Conservation (phyloP, 2,113 vertebrate genomes). For the Chinchilla lanigera region DNA sequence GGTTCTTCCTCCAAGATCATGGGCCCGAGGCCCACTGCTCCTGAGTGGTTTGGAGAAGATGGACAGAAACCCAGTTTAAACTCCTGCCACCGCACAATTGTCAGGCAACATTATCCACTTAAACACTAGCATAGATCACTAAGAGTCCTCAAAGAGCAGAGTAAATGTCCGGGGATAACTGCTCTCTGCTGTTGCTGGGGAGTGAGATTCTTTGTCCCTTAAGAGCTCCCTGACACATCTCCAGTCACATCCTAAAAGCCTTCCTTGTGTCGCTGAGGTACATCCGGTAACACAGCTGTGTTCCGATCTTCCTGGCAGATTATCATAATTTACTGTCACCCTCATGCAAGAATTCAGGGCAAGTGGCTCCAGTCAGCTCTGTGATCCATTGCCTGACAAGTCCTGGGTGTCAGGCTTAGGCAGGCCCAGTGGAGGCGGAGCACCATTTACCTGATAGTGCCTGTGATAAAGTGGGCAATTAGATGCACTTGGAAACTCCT, state of each 20-base stretch:
- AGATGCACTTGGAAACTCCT: constrained; percentile 77
- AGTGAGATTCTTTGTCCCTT: constrained; percentile 73
- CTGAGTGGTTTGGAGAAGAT: not conserved
- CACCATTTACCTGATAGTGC: constrained; percentile 73
- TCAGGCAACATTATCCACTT: constrained; percentile 4
- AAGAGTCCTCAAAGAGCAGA: constrained; percentile 46
- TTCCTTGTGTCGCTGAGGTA: constrained; percentile 62
- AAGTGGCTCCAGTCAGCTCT: constrained; percentile 41
- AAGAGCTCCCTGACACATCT: constrained; percentile 71
- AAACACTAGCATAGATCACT: constrained; percentile 50
- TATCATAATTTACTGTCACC: constrained; percentile 74
- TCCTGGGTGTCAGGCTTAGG: constrained; percentile 65
- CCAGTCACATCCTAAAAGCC: constrained; percentile 72
- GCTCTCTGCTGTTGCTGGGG: not conserved
- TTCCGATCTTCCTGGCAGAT: constrained; percentile 73
- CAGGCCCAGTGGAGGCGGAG: constrained; percentile 51
- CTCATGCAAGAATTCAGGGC: constrained; percentile 61
- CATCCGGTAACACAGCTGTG: constrained; percentile 65
- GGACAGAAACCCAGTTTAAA: not conserved
- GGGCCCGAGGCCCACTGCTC: not conserved
- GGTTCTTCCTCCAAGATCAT: not conserved
- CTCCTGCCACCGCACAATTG: constrained; percentile 2
- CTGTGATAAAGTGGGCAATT: constrained; percentile 80
- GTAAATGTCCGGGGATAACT: not conserved
- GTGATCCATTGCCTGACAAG: constrained; percentile 79